Evolutionary conservation across 2,888 invertebrate genomes (phyloP), one percentile per base, ranked within the genome.

Genomic region (Ommatoiulus sabulosus): DNA sequence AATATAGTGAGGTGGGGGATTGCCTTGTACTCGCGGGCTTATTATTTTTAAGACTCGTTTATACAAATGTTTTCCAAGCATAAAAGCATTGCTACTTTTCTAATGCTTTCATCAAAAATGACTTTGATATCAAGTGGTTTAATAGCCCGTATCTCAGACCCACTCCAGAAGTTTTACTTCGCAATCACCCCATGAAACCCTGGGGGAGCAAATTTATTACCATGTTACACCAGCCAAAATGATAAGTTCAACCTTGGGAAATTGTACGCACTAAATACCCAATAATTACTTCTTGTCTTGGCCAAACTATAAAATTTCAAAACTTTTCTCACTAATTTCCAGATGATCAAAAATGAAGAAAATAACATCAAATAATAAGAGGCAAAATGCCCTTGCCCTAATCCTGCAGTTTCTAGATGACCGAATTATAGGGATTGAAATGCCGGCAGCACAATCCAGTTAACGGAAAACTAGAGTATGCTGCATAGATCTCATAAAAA

Each of bases 201-300:
- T 72, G 6, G 52, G 72, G 72, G 72, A 72, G 72, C 24, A 10
- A 8, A 72, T 72, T 72, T 72, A 72, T 72, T 72, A 72, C 72
- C 72, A 72, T 72, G 24, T 72, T 72, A 72, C 72, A 72, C 72
- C 24, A 24, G 24, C 72, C 20, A 72, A 72, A 72, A 72, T 72
- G 10, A 72, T 72, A 72, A 20, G 20, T n/a, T 20, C 87, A 87
- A 87, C 87, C 87, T 87, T 87, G 87, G 87, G n/a, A 20, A 52
- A 52, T 87, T 52, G 15, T 52, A 87, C 52, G 87, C 87, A 52
- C 87, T 87, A 87, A 52, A 87, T 87, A 52, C 87, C 48, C 87
- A 87, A 87, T 87, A 87, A 87, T 87, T 52, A 87, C 87, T 72
- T 17, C 87, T 48, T n/a, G 87, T 87, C 87, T 87, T 52, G 48